Evolutionary conservation across 2,888 invertebrate species (phyloP), one percentile per base, ranked within the genome.

Genomic region (Morpho helenor): DNA sequence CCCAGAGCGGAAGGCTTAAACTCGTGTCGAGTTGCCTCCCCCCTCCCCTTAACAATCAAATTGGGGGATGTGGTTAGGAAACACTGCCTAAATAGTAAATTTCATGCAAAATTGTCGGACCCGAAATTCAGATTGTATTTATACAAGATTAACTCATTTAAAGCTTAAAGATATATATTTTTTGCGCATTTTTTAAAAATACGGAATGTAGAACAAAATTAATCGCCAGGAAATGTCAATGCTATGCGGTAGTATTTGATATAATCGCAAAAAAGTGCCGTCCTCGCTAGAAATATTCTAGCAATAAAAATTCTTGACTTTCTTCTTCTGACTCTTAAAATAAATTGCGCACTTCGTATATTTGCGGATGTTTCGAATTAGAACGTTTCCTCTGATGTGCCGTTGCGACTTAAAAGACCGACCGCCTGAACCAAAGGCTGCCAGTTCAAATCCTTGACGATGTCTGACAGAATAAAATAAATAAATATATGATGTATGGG

Each of bases 291-390:
- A 52, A 52, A 52, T 44, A 52, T 44, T 44, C 8, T 44, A 8
- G 31, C 52, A 10, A 52, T 52, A 52, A 52, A 52, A 52, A 52
- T 45, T 52, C 52, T 45, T 10, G 31, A 45, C 31, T 45, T 53
- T 53, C 53, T 47, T 46, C 47, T 46, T 53, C n/a, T n/a, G n/a
- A 46, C 40, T 53, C 53, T 22, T 41, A 53, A 53, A 53, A 53
- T 53, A 53, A 53, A 40, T 41, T 46, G 46, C 41, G 41, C 53
- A 53, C 40, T 46, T 46, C 53, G 40, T 7, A 52, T 52, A 44
- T 7, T 51, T 51, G 39, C 50, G 50, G 42, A 46, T 52, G 52
- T 52, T 46, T 52, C 10, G 39, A 47, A 46, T 53, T 53, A 46
- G 53, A 53, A 31, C 31, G 2, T 31, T 31, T 31, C 31, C 31